These are phyloP conservation scores for Trichogramma pretiosum DNA, from an alignment of 1,140 invertebrate genomes.

Conservation along the genomic window DNA sequence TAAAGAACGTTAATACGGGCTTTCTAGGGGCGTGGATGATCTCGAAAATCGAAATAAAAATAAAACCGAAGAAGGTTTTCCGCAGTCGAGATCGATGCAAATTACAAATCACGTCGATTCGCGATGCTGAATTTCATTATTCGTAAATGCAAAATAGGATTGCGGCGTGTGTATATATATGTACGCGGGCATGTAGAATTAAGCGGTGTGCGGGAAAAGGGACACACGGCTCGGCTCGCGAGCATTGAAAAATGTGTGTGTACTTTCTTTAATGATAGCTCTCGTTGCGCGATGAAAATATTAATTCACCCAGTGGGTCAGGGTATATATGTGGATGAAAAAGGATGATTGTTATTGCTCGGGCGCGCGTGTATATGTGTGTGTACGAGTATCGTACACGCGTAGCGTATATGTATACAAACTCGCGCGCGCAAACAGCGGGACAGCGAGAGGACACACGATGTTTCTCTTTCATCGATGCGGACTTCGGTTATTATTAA, in stretches of 20 bases:
- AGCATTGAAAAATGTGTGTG: conserved; percentile 14
- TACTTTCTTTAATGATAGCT: conserved; percentile 4
- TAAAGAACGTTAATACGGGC: conserved; percentile 14
- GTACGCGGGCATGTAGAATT: background rate
- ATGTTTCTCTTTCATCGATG: too few species aligned
- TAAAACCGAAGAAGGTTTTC: conserved; percentile 1
- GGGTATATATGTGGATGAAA: conserved; percentile 3
- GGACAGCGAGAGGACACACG: too few species aligned
- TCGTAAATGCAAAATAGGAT: conserved; percentile 17
- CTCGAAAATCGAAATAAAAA: too few species aligned
- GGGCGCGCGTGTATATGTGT: background rate
- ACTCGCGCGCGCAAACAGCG: too few species aligned
- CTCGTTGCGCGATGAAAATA: background rate
- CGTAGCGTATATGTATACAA: too few species aligned
- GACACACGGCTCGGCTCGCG: too few species aligned
- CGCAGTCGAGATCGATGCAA: conserved; percentile 11
- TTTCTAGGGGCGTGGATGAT: too few species aligned
- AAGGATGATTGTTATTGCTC: conserved; percentile 9
- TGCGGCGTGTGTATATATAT: too few species aligned
- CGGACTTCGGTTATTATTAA: too few species aligned
- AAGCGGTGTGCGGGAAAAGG: background rate
- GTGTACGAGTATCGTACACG: too few species aligned
- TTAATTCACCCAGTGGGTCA: conserved; percentile 10
- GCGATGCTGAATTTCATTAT: conserved; percentile 6
- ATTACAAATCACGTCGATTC: conserved; percentile 9